Percentiles rank a stretch among this genome's conserved stretches.
phyloP scores from a whole-genome alignment of 2,113 vertebrate species.

The Physeter macrocephalus region DNA sequence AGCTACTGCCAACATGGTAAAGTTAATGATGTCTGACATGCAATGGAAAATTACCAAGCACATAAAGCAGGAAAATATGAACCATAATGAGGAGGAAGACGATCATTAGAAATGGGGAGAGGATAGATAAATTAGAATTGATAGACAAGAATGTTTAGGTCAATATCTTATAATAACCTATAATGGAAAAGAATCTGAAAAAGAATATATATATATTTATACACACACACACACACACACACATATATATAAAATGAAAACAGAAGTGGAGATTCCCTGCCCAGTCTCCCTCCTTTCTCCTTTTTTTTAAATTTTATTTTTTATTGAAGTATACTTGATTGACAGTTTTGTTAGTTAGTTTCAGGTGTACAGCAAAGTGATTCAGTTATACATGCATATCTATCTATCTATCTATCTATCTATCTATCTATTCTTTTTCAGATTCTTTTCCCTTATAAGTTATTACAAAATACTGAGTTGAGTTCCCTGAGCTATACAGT shows the following conservation, averaged over 20 bases:
- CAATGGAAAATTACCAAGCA: not conserved
- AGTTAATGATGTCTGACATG: not conserved
- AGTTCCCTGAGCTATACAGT: not conserved
- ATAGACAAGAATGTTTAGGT: not conserved
- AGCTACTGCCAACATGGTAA: not conserved
- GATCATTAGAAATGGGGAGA: not conserved
- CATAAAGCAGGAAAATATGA: not conserved
- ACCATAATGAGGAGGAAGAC: not conserved
- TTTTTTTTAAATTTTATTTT: not conserved
- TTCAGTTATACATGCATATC: not conserved
- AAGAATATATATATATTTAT: not conserved
- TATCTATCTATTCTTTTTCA: not conserved
- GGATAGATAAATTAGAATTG: not conserved
- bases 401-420: too few relatives aligned
- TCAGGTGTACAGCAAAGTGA: not conserved
- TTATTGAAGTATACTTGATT: not conserved
- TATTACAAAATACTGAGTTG: not conserved
- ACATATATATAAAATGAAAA: too few relatives aligned
- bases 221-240: too few relatives aligned
- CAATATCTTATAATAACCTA: not conserved
- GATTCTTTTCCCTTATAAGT: not conserved
- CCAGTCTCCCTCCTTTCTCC: not conserved
- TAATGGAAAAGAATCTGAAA: not conserved
- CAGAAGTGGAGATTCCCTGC: not conserved
- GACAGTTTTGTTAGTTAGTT: not conserved